These are phyloP conservation scores for Chlorops oryzae DNA, from an alignment of 1,140 invertebrate genomes.

Conservation along the genomic window DNA sequence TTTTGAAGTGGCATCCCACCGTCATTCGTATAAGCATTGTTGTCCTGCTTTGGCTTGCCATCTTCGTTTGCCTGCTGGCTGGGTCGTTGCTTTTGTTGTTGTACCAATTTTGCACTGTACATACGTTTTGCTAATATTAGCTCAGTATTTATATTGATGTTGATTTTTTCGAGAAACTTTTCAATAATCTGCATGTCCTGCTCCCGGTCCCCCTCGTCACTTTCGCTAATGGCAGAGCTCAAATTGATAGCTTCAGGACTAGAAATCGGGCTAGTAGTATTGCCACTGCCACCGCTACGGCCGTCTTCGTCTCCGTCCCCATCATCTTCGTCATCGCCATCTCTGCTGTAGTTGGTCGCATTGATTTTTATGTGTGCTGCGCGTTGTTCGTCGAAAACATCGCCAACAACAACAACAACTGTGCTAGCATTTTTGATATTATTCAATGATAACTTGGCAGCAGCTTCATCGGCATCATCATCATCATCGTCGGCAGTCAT, in stretches of 20 bases:
- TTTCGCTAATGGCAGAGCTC: no score
- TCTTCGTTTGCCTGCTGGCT: neutral
- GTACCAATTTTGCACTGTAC: conserved; percentile 16
- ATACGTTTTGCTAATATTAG: conserved; percentile 38
- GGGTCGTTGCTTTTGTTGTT: neutral
- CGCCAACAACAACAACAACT: no score
- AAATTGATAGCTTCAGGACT: no score
- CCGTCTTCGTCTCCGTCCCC: neutral
- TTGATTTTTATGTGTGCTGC: neutral
- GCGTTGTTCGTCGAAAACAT: no score
- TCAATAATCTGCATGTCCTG: conserved; percentile 32
- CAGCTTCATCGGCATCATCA: conserved; percentile 8
- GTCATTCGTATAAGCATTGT: conserved; percentile 9
- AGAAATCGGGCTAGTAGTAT: neutral
- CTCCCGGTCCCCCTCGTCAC: no score
- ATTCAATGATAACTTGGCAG: no score
- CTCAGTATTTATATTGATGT: conserved; percentile 45
- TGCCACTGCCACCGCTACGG: neutral
- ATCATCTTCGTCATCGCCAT: conserved; percentile 13
- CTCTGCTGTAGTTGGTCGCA: neutral
- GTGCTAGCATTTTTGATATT: no score
- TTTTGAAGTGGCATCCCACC: conserved; percentile 9
- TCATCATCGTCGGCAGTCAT: neutral
- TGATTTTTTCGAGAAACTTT: conserved; percentile 39
- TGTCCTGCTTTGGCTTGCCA: conserved; percentile 6